Conservation (phyloP, 2,888 invertebrate genomes). For the Sphecodes monilicornis region DNA sequence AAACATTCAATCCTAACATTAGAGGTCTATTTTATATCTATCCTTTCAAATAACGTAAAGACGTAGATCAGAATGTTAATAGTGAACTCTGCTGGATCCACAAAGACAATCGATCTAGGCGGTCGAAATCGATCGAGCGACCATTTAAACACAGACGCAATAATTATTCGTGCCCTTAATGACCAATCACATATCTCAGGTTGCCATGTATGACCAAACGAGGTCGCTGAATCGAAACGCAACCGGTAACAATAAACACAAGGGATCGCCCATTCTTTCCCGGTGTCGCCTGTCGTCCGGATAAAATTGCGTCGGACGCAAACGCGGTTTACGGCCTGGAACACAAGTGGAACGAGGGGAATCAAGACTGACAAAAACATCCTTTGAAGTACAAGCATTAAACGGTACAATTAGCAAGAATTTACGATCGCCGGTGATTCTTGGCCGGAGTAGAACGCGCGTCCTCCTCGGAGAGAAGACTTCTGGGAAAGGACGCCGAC, state of each 20-base stretch:
- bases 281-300: background rate
- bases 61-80: no score
- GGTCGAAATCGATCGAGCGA: background rate
- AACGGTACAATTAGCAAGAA: conserved; percentile 26
- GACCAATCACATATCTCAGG: background rate
- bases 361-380: background rate
- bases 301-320: background rate
- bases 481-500: background rate
- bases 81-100: background rate
- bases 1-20: no score
- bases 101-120: background rate
- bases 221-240: background rate
- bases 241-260: background rate
- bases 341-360: no score
- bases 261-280: background rate
- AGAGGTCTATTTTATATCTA: no score
- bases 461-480: background rate
- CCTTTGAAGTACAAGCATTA: background rate
- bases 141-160: background rate
- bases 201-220: background rate
- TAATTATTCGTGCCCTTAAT: background rate
- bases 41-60: no score
- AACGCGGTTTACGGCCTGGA: background rate
- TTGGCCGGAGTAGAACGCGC: background rate
- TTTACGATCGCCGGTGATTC: conserved; percentile 27